Evolutionary conservation across 2,797 vertebrate species (phyloP).

Genomic region (Enteromius treurensis): DNA sequence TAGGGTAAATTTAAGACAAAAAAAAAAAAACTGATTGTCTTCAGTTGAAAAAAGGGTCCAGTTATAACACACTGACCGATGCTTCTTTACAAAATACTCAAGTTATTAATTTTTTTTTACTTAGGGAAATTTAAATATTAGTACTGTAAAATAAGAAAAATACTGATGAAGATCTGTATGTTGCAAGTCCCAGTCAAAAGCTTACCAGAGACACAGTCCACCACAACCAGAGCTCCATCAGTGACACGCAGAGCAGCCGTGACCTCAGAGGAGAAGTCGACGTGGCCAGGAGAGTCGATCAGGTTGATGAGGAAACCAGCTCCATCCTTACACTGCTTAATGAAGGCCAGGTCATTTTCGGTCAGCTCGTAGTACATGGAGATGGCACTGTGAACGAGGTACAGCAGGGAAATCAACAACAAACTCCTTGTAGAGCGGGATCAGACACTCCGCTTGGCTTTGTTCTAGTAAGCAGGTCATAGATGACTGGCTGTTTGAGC

Average conservation of each 20-base stretch:
- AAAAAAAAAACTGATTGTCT: too few relatives aligned
- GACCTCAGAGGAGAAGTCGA: constrained; percentile 97
- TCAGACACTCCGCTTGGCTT: neutral
- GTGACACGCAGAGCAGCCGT: constrained; percentile 95
- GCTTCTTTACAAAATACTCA: too few relatives aligned
- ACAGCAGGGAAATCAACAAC: neutral
- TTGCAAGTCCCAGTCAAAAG: neutral
- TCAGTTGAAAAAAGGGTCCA: too few relatives aligned
- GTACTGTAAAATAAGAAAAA: too few relatives aligned
- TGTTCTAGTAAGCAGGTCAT: neutral
- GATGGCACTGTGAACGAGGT: constrained; percentile 81
- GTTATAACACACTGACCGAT: too few relatives aligned
- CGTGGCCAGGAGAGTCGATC: constrained; percentile 94
- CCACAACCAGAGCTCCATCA: constrained; percentile 93
- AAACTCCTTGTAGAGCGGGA: too few relatives aligned
- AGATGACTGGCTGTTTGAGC: neutral
- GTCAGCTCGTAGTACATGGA: constrained; percentile 90
- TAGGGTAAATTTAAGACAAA: neutral
- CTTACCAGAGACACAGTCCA: constrained; percentile 95
- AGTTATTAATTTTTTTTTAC: too few relatives aligned
- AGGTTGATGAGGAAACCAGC: constrained; percentile 93
- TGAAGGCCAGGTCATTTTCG: constrained; percentile 89
- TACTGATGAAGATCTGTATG: neutral
- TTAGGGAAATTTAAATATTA: too few relatives aligned
- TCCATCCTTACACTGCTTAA: constrained; percentile 93